These are phyloP conservation scores for Oscheius sp. DNA, from an alignment of 2,888 invertebrate genomes.

Conservation along the genomic window DNA sequence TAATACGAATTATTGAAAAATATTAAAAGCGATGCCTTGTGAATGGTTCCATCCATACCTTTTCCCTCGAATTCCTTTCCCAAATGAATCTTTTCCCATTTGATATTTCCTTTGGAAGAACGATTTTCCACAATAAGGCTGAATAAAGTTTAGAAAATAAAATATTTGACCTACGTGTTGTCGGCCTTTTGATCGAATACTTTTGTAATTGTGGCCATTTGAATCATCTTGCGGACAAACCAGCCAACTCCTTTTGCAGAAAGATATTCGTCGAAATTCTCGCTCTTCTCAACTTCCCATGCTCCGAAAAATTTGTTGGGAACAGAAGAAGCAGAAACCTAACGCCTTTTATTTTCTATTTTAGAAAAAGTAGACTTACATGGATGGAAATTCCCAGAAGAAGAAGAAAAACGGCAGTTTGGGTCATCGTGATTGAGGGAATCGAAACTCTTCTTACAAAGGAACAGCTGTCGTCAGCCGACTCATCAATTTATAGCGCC, in stretches of 20 bases:
- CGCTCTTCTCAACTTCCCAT: conserved; percentile 10
- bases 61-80: conserved; percentile 17
- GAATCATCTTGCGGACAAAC: conserved; percentile 19
- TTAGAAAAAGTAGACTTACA: neutral
- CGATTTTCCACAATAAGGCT: neutral
- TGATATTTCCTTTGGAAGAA: conserved; percentile 3
- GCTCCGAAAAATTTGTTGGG: conserved; percentile 18
- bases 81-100: conserved; percentile 8
- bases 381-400: neutral
- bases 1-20: neutral
- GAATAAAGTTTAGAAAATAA: neutral
- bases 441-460: neutral
- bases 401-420: neutral
- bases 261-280: conserved; percentile 23
- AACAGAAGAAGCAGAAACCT: too few species aligned
- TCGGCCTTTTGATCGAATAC: conserved; percentile 7
- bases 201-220: conserved; percentile 6
- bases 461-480: neutral
- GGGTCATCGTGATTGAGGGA: neutral
- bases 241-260: conserved; percentile 10
- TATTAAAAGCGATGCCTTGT: neutral
- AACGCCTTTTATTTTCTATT: neutral
- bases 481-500: too few species aligned
- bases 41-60: conserved; percentile 19
- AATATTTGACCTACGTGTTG: neutral